Conservation (phyloP, 2,113 vertebrate species). For the Neolamprologus fasciatus region DNA sequence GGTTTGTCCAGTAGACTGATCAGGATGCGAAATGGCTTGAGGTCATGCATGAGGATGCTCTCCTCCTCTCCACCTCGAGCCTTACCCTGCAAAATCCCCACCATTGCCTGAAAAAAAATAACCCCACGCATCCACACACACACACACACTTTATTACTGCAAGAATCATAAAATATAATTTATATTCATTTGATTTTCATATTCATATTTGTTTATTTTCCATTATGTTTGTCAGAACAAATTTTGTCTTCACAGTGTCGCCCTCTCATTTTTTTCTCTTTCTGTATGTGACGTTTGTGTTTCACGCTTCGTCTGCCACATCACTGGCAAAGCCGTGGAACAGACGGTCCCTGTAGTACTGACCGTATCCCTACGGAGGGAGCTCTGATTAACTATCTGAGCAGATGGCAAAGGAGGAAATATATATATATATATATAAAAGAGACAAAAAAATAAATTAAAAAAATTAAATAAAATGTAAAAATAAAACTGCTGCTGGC, state of each 20-base stretch:
- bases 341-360: slow-evolving; percentile 52
- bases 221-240: background rate
- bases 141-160: background rate
- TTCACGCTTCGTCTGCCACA: slow-evolving; percentile 52
- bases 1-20: slow-evolving; percentile 98
- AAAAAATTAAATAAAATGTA: slow-evolving; percentile 3
- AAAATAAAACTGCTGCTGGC: slow-evolving; percentile 28
- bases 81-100: slow-evolving; percentile 93
- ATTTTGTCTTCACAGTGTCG: background rate
- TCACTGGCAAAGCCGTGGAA: slow-evolving; percentile 18
- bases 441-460: background rate
- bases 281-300: background rate
- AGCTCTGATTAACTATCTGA: slow-evolving; percentile 35
- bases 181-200: background rate
- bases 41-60: slow-evolving; percentile 88
- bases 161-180: background rate
- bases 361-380: slow-evolving; percentile 34
- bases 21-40: slow-evolving; percentile 97
- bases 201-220: background rate
- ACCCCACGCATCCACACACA: background rate
- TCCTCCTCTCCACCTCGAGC: slow-evolving; percentile 85
- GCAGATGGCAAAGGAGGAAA: slow-evolving; percentile 53
- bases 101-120: slow-evolving; percentile 83
- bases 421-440: background rate
- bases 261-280: background rate